A percentile compares a stretch with the other conserved stretches of the same genome.
Conservation (phyloP, 1,140 invertebrate genomes). For the Cyphomyrmex costatus region DNA sequence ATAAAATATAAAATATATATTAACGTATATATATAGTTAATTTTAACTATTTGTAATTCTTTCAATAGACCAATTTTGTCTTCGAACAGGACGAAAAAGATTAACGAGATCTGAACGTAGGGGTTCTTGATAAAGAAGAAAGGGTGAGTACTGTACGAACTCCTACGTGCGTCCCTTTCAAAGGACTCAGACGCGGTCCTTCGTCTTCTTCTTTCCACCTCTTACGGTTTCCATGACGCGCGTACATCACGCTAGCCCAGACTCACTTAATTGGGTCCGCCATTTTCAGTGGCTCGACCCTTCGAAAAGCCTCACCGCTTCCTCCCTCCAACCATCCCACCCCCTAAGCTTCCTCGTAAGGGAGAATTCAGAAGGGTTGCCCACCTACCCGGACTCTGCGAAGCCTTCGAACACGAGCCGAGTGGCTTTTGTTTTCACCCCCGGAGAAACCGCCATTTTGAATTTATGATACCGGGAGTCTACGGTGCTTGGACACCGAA, state of each 20-base stretch:
- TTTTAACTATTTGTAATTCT: conserved; percentile 26
- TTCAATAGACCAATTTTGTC: conserved; percentile 21
- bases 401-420: conserved; percentile 66
- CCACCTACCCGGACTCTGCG: conserved; percentile 70
- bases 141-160: conserved; percentile 39
- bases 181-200: conserved; percentile 73
- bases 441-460: conserved; percentile 86
- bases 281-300: conserved; percentile 85
- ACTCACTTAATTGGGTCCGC: conserved; percentile 86
- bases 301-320: conserved; percentile 78
- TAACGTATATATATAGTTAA: too few relatives aligned
- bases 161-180: conserved; percentile 64
- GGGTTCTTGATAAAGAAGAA: conserved; percentile 68
- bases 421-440: conserved; percentile 86
- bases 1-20: conserved; percentile 20
- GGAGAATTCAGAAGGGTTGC: conserved; percentile 84
- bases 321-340: conserved; percentile 57
- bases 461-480: conserved; percentile 85
- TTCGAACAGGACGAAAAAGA: conserved; percentile 75
- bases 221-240: conserved; percentile 73
- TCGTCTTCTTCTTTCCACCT: conserved; percentile 70
- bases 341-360: conserved; percentile 54
- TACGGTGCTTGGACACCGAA: conserved; percentile 84
- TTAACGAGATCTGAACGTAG: conserved; percentile 82
- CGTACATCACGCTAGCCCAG: conserved; percentile 78